A percentile compares a stretch with the other conserved stretches of the same genome.
These are phyloP conservation scores for Enteromius fasciolatus DNA, from an alignment of 2,797 vertebrate genomes.

Conservation along the genomic window DNA sequence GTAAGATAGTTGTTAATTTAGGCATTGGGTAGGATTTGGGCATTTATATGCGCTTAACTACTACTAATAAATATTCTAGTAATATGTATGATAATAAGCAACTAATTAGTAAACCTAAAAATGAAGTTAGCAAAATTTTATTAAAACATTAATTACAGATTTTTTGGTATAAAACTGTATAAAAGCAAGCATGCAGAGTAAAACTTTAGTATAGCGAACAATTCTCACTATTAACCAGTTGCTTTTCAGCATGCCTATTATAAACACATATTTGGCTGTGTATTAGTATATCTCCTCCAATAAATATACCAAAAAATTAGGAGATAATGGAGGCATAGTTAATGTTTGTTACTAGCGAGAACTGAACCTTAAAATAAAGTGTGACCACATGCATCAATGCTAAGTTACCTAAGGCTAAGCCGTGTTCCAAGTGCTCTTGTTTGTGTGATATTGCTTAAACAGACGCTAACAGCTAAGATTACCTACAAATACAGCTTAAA, in stretches of 20 bases:
- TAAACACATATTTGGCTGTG: too few relatives aligned
- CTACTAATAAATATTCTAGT: too few relatives aligned
- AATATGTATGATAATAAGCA: too few relatives aligned
- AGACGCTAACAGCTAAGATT: not conserved
- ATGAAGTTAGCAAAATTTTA: too few relatives aligned
- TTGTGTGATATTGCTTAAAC: not conserved
- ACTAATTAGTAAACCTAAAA: too few relatives aligned
- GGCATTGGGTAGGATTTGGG: too few relatives aligned
- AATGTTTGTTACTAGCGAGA: not conserved
- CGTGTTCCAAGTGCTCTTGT: not conserved
- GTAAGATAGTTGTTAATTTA: too few relatives aligned
- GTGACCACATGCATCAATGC: not conserved
- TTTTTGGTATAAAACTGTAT: not conserved
- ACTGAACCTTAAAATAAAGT: not conserved
- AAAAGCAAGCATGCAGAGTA: not conserved
- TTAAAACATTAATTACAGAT: too few relatives aligned
- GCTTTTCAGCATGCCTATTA: not conserved
- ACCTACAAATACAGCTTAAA: constrained; percentile 4
- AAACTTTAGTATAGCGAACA: too few relatives aligned
- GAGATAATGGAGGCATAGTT: not conserved
- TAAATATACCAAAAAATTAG: too few relatives aligned
- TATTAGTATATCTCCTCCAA: not conserved
- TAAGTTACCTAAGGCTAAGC: not conserved
- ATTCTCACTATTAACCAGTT: not conserved
- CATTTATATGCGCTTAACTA: too few relatives aligned